These are phyloP conservation scores for Oryzias celebensis DNA, from an alignment of 2,113 vertebrate species.

Conservation along the genomic window DNA sequence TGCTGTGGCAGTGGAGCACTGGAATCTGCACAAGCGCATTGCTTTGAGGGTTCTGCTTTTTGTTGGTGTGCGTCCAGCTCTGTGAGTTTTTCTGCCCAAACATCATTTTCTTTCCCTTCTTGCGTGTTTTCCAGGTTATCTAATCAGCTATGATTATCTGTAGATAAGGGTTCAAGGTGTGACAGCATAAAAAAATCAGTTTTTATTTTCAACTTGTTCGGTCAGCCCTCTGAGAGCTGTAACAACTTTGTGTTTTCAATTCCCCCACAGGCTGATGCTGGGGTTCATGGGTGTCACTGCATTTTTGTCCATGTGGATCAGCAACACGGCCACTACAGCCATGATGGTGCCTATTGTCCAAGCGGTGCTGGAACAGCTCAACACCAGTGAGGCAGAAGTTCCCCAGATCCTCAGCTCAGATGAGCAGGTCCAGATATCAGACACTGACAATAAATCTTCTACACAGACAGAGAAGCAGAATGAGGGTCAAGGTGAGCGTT, in stretches of 20 bases:
- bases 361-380: constrained; percentile 87
- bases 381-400: constrained; percentile 60
- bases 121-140: background rate
- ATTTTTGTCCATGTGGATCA: constrained; percentile 99
- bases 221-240: background rate
- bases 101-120: background rate
- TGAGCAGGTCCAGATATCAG: constrained; percentile 53
- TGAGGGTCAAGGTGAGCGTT: constrained; percentile 69
- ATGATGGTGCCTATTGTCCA: constrained; percentile 98
- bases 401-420: constrained; percentile 59
- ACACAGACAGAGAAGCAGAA: constrained; percentile 55
- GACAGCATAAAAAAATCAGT: constrained; percentile 2
- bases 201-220: background rate
- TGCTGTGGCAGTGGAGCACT: constrained; percentile 91
- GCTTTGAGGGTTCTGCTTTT: constrained; percentile 87
- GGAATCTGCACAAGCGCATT: constrained; percentile 95
- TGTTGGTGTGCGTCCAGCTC: constrained; percentile 87
- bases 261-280: constrained; percentile 86
- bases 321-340: constrained; percentile 94
- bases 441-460: constrained; percentile 60
- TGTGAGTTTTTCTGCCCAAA: constrained; percentile 77
- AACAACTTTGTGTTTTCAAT: background rate
- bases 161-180: constrained; percentile 20
- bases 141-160: constrained; percentile 13
- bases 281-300: constrained; percentile 94